phyloP scores from a whole-genome alignment of 2,113 vertebrate genomes.

The Hirundichthys speculiger region DNA sequence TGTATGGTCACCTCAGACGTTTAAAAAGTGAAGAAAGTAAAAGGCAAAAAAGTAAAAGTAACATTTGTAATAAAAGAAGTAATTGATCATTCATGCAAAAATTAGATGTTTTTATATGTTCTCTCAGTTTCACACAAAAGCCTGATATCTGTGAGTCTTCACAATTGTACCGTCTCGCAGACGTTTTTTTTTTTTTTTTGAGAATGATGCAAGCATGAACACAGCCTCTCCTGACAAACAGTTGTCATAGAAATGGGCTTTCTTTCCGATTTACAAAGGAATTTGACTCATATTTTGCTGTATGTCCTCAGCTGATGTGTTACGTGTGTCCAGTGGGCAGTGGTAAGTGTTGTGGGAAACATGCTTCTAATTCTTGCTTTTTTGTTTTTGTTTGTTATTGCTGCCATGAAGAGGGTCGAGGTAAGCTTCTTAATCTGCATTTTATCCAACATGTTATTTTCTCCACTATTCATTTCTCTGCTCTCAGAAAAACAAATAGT shows the following conservation, averaged over 20 bases:
- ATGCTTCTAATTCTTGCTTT: constrained; percentile 48
- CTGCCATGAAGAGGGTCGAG: constrained; percentile 96
- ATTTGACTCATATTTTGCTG: constrained; percentile 54
- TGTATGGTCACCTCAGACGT: neutral
- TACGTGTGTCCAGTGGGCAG: constrained; percentile 46
- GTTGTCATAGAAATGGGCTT: constrained; percentile 67
- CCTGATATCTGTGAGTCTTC: no score
- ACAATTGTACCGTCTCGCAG: neutral
- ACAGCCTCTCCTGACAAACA: constrained; percentile 28
- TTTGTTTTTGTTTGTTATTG: constrained; percentile 69
- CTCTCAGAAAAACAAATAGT: neutral
- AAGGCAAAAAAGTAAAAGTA: no score
- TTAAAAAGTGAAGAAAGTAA: neutral
- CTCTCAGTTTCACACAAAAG: no score
- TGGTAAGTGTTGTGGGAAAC: constrained; percentile 40
- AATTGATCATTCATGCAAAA: no score
- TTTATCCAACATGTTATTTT: neutral
- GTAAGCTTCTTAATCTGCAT: constrained; percentile 79
- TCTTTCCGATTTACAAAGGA: constrained; percentile 61
- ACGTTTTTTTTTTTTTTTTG: constrained; percentile 16
- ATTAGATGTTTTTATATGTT: no score
- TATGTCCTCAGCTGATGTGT: constrained; percentile 68
- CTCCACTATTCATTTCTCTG: neutral
- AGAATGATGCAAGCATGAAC: constrained; percentile 20
- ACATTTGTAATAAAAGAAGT: no score